Conservation (phyloP, 2,113 vertebrate species). For the Platysternon megacephalum region DNA sequence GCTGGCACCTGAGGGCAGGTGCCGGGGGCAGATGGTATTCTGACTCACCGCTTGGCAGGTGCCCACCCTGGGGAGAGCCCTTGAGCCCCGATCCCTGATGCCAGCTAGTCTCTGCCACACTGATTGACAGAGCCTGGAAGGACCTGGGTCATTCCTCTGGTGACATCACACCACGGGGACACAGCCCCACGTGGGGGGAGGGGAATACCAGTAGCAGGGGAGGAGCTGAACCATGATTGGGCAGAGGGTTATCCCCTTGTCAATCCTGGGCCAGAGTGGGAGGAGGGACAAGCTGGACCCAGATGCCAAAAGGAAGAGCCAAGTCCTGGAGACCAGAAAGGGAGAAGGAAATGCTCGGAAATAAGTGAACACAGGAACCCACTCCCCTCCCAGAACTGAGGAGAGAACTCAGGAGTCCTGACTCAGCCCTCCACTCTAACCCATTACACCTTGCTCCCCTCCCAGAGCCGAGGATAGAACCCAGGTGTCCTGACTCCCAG, state of each 20-base stretch:
- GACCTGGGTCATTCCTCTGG: neutral
- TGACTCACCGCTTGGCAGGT: neutral
- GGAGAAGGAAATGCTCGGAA: neutral
- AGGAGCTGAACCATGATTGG: neutral
- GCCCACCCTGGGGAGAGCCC: neutral
- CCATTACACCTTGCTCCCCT: neutral
- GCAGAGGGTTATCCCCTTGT: neutral
- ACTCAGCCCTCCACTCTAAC: neutral
- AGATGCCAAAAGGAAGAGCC: neutral
- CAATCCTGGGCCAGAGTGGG: slow-evolving; percentile 76
- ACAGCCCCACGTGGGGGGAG: neutral
- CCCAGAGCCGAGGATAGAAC: neutral
- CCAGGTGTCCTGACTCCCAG: neutral
- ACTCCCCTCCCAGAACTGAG: neutral
- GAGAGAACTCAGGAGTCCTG: neutral
- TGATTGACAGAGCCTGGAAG: neutral
- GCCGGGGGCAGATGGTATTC: neutral
- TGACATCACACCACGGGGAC: neutral
- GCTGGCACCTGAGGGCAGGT: neutral
- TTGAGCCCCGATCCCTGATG: neutral
- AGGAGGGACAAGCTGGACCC: slow-evolving; percentile 42
- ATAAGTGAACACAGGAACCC: neutral
- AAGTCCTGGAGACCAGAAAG: neutral
- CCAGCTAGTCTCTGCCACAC: neutral
- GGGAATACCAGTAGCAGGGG: neutral